Conservation (phyloP, 2,888 invertebrate genomes). For the Pachycephus smyrnensis region DNA sequence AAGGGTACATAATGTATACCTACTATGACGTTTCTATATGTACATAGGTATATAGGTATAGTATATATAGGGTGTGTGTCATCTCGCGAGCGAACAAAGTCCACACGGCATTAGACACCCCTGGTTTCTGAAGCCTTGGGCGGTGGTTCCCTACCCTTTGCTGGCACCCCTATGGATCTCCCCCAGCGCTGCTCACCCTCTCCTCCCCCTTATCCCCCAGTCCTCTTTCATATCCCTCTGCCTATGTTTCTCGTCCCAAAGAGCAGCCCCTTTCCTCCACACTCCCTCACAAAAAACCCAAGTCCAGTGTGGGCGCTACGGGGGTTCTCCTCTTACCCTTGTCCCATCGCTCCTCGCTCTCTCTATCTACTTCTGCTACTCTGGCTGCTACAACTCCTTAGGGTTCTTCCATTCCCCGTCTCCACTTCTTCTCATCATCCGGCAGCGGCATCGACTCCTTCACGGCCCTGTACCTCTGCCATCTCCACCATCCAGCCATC, state of each 20-base stretch:
- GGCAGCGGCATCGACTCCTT: conserved; percentile 25
- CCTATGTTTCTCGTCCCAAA: conserved; percentile 49
- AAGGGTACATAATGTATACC: neutral
- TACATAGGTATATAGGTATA: neutral
- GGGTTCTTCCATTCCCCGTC: conserved; percentile 25
- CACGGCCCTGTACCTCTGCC: conserved; percentile 23
- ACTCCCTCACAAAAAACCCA: conserved; percentile 16
- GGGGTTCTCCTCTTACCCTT: conserved; percentile 57
- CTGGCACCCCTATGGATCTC: conserved; percentile 62
- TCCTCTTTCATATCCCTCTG: conserved; percentile 27
- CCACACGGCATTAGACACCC: conserved; percentile 58
- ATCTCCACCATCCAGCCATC: conserved; percentile 12
- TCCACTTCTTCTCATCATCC: conserved; percentile 26
- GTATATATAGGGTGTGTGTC: conserved; percentile 28
- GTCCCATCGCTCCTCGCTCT: conserved; percentile 42
- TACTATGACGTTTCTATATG: neutral
- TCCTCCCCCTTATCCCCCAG: conserved; percentile 34
- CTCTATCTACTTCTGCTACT: conserved; percentile 22
- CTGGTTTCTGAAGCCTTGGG: conserved; percentile 59
- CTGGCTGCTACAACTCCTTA: conserved; percentile 24
- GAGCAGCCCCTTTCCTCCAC: conserved; percentile 37
- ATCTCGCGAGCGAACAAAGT: conserved; percentile 55
- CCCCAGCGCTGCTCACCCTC: conserved; percentile 32
- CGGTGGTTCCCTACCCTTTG: conserved; percentile 59
- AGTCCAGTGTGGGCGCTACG: conserved; percentile 61